Base-by-base conservation (phyloP, 2,797 vertebrate species). In the Vireo griseus region DNA sequence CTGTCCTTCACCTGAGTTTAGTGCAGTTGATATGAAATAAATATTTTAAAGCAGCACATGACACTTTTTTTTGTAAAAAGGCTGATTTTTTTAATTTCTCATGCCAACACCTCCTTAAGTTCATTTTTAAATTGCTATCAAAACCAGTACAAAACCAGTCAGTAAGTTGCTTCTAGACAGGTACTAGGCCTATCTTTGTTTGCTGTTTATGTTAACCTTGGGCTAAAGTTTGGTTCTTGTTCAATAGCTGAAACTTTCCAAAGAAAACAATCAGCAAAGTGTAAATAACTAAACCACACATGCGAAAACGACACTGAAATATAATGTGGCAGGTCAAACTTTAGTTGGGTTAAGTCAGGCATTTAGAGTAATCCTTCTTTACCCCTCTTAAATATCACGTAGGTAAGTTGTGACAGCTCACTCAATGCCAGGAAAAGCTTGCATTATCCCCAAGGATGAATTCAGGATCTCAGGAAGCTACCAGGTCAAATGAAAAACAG, bases 231-330 rank as follows among this genome's bases (percentile, higher is more conserved):
- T 96, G 93, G 13, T 72, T 96, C 35, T 13, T 88, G 62, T 94
- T 95, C 94, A 88, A 71, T 62, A 90, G 63, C 86, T 66, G 79
- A 97, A 97, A 90, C 79, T 95, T 92, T 96, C 93, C 92, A 95
- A 97, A 95, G 84, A 92, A 97, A 97, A 95, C 77, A 97, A 93
- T 87, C 25, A 3, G 55, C 58, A 93, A 42, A 4, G 7, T 91
- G 72, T 92, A 95, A 97, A 97, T 96, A 97, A 90, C 91, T 96
- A 95, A 98, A 92, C 67, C 71, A 71, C 50, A 50, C 71, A 86
- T 0, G 2, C 0, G 21, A 93, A 95, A 96, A 91, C 22, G 21
- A 89, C 63, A 82, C 52, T 90, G 84, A 78, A 96, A 94, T 96
- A 92, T 74, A 88, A 62, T 29, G 48, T 83, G 77, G 29, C 0